These are phyloP conservation scores for Empidonax traillii DNA, from an alignment of 2,113 vertebrate species.

Conservation along the genomic window DNA sequence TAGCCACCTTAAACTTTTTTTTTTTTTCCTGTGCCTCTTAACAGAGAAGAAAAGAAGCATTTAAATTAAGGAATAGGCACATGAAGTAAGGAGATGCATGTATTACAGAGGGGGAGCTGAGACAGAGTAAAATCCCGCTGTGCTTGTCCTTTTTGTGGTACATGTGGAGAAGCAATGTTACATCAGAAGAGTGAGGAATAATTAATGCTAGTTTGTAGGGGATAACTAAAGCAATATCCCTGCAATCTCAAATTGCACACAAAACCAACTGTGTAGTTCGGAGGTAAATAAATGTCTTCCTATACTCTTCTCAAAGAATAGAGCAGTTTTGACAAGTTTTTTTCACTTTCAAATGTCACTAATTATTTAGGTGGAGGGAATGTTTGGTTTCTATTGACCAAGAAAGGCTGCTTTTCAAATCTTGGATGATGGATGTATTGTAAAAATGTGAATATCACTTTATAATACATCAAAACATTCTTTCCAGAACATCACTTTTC, in stretches of 20 bases:
- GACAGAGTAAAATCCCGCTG: slow-evolving; percentile 61
- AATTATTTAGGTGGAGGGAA: slow-evolving; percentile 41
- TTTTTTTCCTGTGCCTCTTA: neutral
- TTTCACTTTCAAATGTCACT: slow-evolving; percentile 32
- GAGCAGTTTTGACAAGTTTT: slow-evolving; percentile 14
- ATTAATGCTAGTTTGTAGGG: slow-evolving; percentile 63
- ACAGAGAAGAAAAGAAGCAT: neutral
- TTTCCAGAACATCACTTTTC: neutral
- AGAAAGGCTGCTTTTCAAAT: slow-evolving; percentile 4
- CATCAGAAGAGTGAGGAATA: slow-evolving; percentile 58
- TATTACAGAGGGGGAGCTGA: slow-evolving; percentile 9
- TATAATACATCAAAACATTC: slow-evolving; percentile 31
- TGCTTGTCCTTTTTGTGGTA: slow-evolving; percentile 67
- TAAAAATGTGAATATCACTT: neutral
- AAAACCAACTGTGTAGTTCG: slow-evolving; percentile 2
- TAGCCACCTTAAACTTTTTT: neutral
- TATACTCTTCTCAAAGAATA: neutral
- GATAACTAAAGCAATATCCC: slow-evolving; percentile 54
- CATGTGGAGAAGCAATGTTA: slow-evolving; percentile 56
- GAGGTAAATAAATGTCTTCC: slow-evolving; percentile 13
- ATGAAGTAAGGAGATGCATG: neutral
- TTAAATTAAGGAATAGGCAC: slow-evolving; percentile 8
- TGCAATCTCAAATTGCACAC: slow-evolving; percentile 32
- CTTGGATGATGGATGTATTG: neutral
- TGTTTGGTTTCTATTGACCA: neutral